Evolutionary conservation across 2,888 invertebrate genomes (phyloP).

Genomic region (Dynastes maya): DNA sequence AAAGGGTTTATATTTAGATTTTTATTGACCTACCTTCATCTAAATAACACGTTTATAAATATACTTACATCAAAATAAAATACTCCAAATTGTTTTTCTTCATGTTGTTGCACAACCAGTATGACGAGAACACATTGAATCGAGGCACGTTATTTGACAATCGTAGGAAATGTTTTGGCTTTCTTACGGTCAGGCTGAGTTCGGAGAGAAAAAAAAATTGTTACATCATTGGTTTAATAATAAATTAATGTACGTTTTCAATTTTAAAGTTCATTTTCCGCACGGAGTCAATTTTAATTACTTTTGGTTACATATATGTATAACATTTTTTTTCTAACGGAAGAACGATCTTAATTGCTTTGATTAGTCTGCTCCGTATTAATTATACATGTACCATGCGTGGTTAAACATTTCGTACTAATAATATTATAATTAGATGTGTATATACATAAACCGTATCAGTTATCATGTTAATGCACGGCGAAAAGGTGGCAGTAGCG

Average conservation of each 20-base stretch:
- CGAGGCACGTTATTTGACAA: constrained; percentile 38
- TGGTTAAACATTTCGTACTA: too few species aligned
- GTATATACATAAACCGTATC: too few species aligned
- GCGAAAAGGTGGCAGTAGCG: too few species aligned
- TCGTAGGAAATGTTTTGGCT: constrained; percentile 33
- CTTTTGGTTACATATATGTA: too few species aligned
- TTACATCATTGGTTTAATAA: constrained; percentile 45
- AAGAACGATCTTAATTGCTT: too few species aligned
- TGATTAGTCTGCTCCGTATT: too few species aligned
- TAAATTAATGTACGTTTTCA: constrained; percentile 31
- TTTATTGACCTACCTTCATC: constrained; percentile 40
- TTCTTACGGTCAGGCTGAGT: constrained; percentile 17
- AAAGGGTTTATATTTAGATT: constrained; percentile 20
- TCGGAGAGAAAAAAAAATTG: constrained; percentile 30
- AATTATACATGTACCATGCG: too few species aligned
- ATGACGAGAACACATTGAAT: constrained; percentile 28
- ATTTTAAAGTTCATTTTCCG: background rate
- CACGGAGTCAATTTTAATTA: background rate
- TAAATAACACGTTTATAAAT: constrained; percentile 30
- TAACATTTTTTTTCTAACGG: too few species aligned
- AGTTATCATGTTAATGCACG: too few species aligned
- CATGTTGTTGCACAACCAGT: constrained; percentile 24
- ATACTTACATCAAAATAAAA: constrained; percentile 47
- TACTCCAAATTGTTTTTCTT: constrained; percentile 27
- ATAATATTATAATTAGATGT: too few species aligned